Evolutionary conservation across 1,140 invertebrate species (phyloP).

Genomic region (Microvelia longipes): DNA sequence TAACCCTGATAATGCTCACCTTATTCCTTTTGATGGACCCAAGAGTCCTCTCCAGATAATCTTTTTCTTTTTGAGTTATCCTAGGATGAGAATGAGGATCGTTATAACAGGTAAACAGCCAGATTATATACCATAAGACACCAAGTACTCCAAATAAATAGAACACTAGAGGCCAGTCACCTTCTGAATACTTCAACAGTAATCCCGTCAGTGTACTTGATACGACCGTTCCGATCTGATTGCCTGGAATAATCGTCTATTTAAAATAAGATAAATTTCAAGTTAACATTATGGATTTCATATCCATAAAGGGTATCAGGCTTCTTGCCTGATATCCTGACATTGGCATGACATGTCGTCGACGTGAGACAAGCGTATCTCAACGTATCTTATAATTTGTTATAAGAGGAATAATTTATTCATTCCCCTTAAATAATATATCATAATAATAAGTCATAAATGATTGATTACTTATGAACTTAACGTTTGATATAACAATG

Average conservation of each 20-base stretch:
- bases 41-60: slow-evolving; percentile 39
- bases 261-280: slow-evolving; percentile 2
- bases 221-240: slow-evolving; percentile 33
- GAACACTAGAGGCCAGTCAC: slow-evolving; percentile 39
- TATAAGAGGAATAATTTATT: too few species aligned
- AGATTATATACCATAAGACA: slow-evolving; percentile 34
- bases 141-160: slow-evolving; percentile 38
- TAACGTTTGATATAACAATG: too few species aligned
- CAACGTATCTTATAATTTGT: too few species aligned
- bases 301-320: background rate
- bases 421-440: too few species aligned
- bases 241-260: slow-evolving; percentile 25
- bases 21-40: slow-evolving; percentile 20
- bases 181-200: slow-evolving; percentile 26
- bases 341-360: too few species aligned
- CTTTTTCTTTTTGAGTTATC: slow-evolving; percentile 60
- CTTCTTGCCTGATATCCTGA: background rate
- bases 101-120: slow-evolving; percentile 53
- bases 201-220: slow-evolving; percentile 31
- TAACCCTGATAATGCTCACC: too few species aligned
- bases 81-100: slow-evolving; percentile 65
- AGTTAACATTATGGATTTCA: background rate
- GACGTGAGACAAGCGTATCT: too few species aligned
- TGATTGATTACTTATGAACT: too few species aligned
- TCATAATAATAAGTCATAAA: too few species aligned